Evolutionary conservation across 2,113 vertebrate species (phyloP).

Genomic region (Myotis brandtii): DNA sequence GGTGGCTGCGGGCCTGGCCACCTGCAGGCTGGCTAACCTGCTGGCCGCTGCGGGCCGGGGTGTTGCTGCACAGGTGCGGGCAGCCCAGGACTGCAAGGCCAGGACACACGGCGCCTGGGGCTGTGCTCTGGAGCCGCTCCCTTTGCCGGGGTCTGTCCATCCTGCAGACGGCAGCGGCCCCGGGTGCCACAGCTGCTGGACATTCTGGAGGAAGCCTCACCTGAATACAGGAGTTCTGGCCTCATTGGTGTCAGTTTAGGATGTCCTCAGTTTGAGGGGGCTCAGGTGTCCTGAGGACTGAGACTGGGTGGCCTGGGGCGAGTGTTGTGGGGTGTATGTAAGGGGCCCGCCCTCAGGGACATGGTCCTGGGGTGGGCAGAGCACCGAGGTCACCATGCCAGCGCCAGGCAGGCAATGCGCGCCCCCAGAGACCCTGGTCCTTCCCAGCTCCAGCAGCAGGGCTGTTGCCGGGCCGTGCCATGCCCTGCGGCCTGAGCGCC

Average conservation of each 20-base stretch:
- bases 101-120: neutral
- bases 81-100: too few relatives aligned
- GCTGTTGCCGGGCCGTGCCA: neutral
- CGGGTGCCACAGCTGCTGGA: accelerated
- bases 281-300: neutral
- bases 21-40: accelerated
- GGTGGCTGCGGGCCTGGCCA: accelerated
- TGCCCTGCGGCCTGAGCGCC: neutral
- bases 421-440: neutral
- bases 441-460: neutral
- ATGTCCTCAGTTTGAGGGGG: neutral
- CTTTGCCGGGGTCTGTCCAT: too few relatives aligned
- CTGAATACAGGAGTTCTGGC: neutral
- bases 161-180: accelerated
- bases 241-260: neutral
- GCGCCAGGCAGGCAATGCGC: accelerated
- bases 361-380: neutral
- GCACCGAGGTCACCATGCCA: too few relatives aligned
- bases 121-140: accelerated
- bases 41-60: neutral
- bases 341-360: neutral
- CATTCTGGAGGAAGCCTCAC: neutral
- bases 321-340: accelerated
- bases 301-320: neutral
- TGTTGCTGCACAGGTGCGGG: too few relatives aligned